phyloP scores from a whole-genome alignment of 2,888 invertebrate species.

The Notodonta ziczac region DNA sequence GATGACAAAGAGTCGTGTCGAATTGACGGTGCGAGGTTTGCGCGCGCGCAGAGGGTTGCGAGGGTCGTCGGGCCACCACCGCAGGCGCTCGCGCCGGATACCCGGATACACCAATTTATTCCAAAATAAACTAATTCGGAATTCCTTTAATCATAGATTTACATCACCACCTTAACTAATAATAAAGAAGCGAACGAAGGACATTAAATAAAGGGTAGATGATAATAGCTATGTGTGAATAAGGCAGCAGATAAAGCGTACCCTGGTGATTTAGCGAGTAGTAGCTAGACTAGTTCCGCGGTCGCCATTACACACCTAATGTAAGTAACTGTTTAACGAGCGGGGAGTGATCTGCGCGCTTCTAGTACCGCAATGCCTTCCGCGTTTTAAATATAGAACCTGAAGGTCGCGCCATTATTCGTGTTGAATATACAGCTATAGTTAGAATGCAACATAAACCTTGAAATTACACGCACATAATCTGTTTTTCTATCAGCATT shows the following conservation, averaged over 20 bases:
- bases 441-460: conserved; percentile 59
- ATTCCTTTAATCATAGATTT: no score
- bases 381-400: conserved; percentile 80
- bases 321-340: conserved; percentile 66
- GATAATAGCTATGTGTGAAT: neutral
- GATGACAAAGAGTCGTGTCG: conserved; percentile 54
- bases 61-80: conserved; percentile 31
- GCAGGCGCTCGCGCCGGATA: conserved; percentile 34
- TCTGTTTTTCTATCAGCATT: conserved; percentile 35
- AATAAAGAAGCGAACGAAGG: no score
- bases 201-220: no score
- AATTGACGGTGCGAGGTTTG: conserved; percentile 18
- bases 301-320: conserved; percentile 60
- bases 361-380: conserved; percentile 74
- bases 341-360: conserved; percentile 65
- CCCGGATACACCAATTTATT: conserved; percentile 13
- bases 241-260: conserved; percentile 8
- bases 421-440: conserved; percentile 56
- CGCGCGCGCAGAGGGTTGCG: conserved; percentile 26
- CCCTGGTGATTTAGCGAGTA: conserved; percentile 14
- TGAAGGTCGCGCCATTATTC: conserved; percentile 77
- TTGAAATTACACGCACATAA: conserved; percentile 48
- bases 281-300: conserved; percentile 45
- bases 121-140: no score
- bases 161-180: no score